These are phyloP conservation scores for Lutraria lutraria DNA, from an alignment of 2,888 invertebrate species.

Conservation along the genomic window DNA sequence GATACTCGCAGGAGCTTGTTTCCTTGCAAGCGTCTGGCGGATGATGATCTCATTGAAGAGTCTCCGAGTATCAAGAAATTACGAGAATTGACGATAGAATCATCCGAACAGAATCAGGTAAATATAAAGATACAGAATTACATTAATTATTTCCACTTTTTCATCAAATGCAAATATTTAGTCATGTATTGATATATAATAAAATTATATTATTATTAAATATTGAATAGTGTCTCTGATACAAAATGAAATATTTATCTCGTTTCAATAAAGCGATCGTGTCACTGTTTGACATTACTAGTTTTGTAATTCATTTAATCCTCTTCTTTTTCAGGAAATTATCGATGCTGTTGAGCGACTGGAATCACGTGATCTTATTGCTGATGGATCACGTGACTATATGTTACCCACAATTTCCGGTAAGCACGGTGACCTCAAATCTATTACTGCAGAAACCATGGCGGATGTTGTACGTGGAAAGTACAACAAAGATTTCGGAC, in stretches of 20 bases:
- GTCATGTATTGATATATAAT: too few relatives aligned
- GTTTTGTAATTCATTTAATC: not conserved
- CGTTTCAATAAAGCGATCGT: too few relatives aligned
- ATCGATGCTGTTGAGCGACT: conserved; percentile 59
- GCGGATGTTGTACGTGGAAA: conserved; percentile 51
- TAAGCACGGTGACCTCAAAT: conserved; percentile 81
- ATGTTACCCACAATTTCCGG: conserved; percentile 78
- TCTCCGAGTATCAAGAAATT: conserved; percentile 51
- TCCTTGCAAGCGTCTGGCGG: conserved; percentile 44
- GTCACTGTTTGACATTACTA: too few relatives aligned
- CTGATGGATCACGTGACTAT: conserved; percentile 67
- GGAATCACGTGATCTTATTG: conserved; percentile 55
- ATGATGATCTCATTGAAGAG: conserved; percentile 47
- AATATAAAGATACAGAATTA: not conserved
- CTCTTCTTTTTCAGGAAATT: conserved; percentile 37
- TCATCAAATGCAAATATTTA: too few relatives aligned
- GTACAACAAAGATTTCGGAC: conserved; percentile 37
- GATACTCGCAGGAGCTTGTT: conserved; percentile 50
- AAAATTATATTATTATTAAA: too few relatives aligned
- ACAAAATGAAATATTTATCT: too few relatives aligned
- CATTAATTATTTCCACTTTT: too few relatives aligned
- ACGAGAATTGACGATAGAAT: conserved; percentile 2
- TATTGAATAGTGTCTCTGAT: too few relatives aligned
- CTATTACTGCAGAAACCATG: conserved; percentile 77
- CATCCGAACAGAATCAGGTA: not conserved